Evolutionary conservation across 2,113 vertebrate species (phyloP).

Genomic region (Sebastes fasciatus): DNA sequence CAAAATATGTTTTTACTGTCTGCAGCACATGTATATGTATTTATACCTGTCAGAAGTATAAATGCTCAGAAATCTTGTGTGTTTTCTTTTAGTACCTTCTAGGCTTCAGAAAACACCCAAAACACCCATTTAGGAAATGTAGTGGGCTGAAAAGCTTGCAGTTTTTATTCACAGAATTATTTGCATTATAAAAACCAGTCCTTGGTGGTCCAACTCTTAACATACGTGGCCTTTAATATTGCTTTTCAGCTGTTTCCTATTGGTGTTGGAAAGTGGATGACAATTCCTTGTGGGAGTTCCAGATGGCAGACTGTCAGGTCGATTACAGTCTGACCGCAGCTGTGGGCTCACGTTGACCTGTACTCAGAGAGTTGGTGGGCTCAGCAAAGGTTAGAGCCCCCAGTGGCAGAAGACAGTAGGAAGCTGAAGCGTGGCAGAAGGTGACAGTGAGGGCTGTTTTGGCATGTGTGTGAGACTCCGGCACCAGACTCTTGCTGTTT

Average conservation of each 20-base stretch:
- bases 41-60: too few species aligned
- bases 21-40: too few species aligned
- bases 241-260: background rate
- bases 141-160: background rate
- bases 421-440: background rate
- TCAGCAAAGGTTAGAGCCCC: conserved; percentile 25
- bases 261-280: conserved; percentile 6
- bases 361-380: conserved; percentile 8
- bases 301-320: conserved; percentile 29
- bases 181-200: background rate
- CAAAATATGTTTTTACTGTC: too few species aligned
- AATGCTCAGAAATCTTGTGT: too few species aligned
- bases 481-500: background rate
- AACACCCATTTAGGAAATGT: background rate
- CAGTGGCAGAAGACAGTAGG: conserved; percentile 6
- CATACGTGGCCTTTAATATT: background rate
- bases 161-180: background rate
- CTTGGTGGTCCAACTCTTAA: background rate
- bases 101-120: background rate
- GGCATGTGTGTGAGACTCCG: background rate
- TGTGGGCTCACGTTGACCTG: conserved; percentile 12
- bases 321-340: conserved; percentile 6
- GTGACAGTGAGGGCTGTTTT: background rate
- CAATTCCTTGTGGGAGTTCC: conserved; percentile 15
- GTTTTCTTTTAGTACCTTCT: background rate